A percentile compares a stretch with the other conserved stretches of the same genome.
These are phyloP conservation scores for Panthera tigris DNA, from an alignment of 2,113 vertebrate species.

Conservation along the genomic window DNA sequence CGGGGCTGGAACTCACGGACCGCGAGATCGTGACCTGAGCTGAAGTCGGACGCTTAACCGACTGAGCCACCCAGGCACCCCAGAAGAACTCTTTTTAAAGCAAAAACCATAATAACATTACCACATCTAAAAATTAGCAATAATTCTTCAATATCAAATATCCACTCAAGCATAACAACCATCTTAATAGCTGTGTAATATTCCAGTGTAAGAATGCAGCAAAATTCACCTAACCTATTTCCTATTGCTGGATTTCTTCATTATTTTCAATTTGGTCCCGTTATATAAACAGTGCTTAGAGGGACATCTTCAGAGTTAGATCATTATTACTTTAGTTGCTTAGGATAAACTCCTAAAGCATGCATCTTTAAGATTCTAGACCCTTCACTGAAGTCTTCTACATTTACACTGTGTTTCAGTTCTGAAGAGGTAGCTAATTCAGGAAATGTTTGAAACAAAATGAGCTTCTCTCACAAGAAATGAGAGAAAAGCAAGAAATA, in stretches of 20 bases:
- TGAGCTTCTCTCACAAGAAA: neutral
- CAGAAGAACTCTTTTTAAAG: conserved; percentile 4
- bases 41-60: too few species aligned
- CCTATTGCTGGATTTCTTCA: neutral
- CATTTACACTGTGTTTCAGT: neutral
- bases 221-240: neutral
- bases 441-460: neutral
- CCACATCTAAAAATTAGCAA: neutral
- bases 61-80: too few species aligned
- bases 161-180: neutral
- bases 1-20: too few species aligned
- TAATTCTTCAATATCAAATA: neutral
- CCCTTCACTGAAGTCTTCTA: neutral
- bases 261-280: neutral
- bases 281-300: neutral
- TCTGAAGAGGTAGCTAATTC: neutral
- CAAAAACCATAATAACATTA: neutral
- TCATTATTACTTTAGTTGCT: neutral
- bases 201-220: neutral
- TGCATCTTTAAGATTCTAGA: neutral
- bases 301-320: neutral
- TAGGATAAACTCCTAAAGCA: neutral
- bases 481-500: neutral
- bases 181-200: neutral
- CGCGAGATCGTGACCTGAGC: too few species aligned